These are phyloP conservation scores for Lepus timidus DNA, from an alignment of 2,113 vertebrate species.

Conservation along the genomic window DNA sequence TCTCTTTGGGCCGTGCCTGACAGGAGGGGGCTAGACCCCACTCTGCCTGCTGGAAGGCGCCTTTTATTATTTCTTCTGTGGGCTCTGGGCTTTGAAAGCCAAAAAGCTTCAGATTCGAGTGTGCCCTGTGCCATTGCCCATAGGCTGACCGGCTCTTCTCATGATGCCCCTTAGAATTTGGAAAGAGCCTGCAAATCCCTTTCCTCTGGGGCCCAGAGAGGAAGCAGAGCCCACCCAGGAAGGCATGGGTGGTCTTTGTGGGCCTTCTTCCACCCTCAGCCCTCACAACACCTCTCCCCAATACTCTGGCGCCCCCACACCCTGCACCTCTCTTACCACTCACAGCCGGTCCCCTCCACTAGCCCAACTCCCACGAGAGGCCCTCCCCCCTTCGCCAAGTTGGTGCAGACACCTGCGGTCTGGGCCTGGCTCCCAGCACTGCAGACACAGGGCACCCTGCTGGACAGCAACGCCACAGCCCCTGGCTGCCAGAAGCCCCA, in stretches of 20 bases:
- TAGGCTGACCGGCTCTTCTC: background rate
- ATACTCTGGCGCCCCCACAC: background rate
- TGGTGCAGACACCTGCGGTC: background rate
- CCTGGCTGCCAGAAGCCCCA: background rate
- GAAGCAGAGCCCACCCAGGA: background rate
- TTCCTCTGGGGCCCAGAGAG: background rate
- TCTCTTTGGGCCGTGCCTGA: background rate
- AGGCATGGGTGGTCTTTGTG: background rate
- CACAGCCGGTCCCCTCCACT: background rate
- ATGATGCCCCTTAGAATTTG: background rate
- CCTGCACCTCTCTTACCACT: background rate
- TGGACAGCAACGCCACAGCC: background rate
- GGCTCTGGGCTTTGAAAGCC: slow-evolving; percentile 46
- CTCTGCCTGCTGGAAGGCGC: background rate
- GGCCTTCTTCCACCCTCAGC: background rate
- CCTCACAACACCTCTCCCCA: too few species aligned
- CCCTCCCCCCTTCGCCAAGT: too few species aligned
- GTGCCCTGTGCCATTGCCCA: background rate
- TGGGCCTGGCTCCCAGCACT: background rate
- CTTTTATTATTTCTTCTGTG: background rate
- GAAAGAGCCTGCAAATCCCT: slow-evolving; percentile 18
- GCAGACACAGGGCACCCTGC: background rate
- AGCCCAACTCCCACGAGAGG: too few species aligned
- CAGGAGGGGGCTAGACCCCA: background rate
- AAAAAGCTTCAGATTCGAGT: background rate